Evolutionary conservation across 2,888 invertebrate genomes (phyloP), one percentile per base, ranked within the genome.

Genomic region (Punctoribates punctum): DNA sequence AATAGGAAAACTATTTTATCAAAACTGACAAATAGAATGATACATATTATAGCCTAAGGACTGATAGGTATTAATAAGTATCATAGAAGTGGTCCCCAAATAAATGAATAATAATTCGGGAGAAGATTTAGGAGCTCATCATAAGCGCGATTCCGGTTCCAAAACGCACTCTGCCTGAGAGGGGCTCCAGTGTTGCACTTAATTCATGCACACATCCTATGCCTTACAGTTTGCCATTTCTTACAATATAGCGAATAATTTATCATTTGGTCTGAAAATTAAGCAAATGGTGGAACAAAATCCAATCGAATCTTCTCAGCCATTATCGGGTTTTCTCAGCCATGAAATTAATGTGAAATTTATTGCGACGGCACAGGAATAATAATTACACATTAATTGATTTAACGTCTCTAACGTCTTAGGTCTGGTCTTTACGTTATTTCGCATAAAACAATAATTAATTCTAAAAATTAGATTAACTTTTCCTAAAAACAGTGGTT

Each of bases 131-230:
- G 34, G 62, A 62, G 72, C 48, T 46, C 72, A 72, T 48, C 25
- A 25, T 72, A 48, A 27, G 48, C 72, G 72, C 72, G 20, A 72
- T 72, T 72, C 72, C 72, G 72, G 72, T 72, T 15, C 60, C 60
- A 8, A 60, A 27, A 34, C 34, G 34, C 27, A 6, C 60, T 57
- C 20, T n/a, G 20, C 54, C n/a, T 54, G 6, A 54, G 20, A 54
- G 17, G 17, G 20, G 23, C 23, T 25, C 13, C 11, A 60, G 13
- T 17, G 27, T 60, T 29, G 27, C 60, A 60, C 17, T 29, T 27
- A 60, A 27, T 60, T 60, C 60, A 60, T 60, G 60, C 60, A 60
- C 5, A 60, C 60, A 60, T 60, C 42, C 42, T 42, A 42, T 42
- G 42, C 60, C 27, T 60, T 57, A 57, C 57, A 57, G 57, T 60